These are phyloP conservation scores for Anoplophora glabripennis DNA, from an alignment of 1,140 invertebrate genomes.

Conservation along the genomic window DNA sequence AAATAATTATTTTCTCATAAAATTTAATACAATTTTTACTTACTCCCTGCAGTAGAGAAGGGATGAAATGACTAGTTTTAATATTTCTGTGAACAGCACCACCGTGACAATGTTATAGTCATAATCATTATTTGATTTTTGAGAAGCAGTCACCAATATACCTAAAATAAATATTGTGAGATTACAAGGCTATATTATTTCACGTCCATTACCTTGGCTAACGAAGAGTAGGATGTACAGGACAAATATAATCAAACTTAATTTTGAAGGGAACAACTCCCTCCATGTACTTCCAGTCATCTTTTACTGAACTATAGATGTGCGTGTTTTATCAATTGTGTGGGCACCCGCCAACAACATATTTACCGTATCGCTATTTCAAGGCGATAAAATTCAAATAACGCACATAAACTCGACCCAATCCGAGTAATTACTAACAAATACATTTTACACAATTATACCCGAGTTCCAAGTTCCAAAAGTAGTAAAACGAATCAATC, in stretches of 20 bases:
- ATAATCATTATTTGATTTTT: constrained; percentile 75
- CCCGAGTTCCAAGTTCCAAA: not conserved
- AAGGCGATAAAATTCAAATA: not conserved
- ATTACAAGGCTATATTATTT: no score
- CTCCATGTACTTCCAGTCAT: constrained; percentile 15
- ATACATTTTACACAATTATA: not conserved
- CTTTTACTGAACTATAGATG: not conserved
- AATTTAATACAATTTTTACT: constrained; percentile 45
- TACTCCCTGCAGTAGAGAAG: constrained; percentile 71
- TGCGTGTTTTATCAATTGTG: not conserved
- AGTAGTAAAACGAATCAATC: no score
- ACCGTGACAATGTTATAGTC: constrained; percentile 85
- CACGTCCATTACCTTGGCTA: constrained; percentile 65
- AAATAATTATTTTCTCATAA: constrained; percentile 12
- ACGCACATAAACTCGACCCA: not conserved
- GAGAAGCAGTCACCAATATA: constrained; percentile 86
- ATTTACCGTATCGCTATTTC: not conserved
- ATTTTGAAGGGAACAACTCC: constrained; percentile 79
- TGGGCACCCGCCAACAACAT: not conserved
- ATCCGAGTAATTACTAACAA: not conserved
- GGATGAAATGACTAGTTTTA: constrained; percentile 76
- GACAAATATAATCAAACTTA: constrained; percentile 75
- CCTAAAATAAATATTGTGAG: constrained; percentile 58
- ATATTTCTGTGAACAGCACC: constrained; percentile 82
- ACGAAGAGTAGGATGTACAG: constrained; percentile 80